Percentiles rank a stretch among this genome's conserved stretches.
phyloP scores from a whole-genome alignment of 2,113 vertebrate genomes.

The Nothobranchius furzeri region DNA sequence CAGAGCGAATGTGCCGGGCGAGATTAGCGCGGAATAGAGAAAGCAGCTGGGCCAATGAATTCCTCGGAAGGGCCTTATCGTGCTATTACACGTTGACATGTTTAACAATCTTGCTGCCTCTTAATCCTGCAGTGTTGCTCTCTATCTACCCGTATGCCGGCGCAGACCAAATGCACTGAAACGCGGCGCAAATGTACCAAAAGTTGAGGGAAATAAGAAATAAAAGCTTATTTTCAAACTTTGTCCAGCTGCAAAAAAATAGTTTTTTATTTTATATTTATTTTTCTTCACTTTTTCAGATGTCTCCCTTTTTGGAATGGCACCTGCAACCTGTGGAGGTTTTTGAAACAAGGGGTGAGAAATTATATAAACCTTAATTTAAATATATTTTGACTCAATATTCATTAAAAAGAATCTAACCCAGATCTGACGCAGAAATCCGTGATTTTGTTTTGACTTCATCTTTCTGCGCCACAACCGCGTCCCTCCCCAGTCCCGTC shows the following conservation, averaged over 20 bases:
- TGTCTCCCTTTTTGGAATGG: constrained; percentile 55
- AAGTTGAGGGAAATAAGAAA: constrained; percentile 43
- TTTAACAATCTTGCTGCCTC: constrained; percentile 99
- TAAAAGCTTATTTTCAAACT: constrained; percentile 65
- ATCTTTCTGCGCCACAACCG: constrained; percentile 21
- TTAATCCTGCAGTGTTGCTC: constrained; percentile 98
- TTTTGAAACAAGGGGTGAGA: constrained; percentile 51
- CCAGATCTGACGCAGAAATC: not conserved
- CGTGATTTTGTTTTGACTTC: constrained; percentile 48
- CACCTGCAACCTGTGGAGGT: constrained; percentile 35
- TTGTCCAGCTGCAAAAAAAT: constrained; percentile 49
- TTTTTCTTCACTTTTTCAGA: constrained; percentile 36
- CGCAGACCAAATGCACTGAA: constrained; percentile 73
- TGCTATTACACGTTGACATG: constrained; percentile 99
- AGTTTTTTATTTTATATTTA: constrained; percentile 16
- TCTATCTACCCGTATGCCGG: constrained; percentile 81
- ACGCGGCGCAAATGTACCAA: constrained; percentile 59
- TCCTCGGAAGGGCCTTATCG: constrained; percentile 99
- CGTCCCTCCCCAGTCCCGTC: constrained; percentile 1
- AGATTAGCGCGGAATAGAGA: constrained; percentile 99
- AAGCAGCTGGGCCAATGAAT: constrained; percentile 99
- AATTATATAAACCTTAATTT: constrained; percentile 14
- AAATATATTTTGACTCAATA: not conserved
- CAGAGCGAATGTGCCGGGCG: constrained; percentile 98
- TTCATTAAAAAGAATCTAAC: too few relatives aligned